Evolutionary conservation across 2,888 invertebrate species (phyloP).

Genomic region (Melikaiella ostensackeni): DNA sequence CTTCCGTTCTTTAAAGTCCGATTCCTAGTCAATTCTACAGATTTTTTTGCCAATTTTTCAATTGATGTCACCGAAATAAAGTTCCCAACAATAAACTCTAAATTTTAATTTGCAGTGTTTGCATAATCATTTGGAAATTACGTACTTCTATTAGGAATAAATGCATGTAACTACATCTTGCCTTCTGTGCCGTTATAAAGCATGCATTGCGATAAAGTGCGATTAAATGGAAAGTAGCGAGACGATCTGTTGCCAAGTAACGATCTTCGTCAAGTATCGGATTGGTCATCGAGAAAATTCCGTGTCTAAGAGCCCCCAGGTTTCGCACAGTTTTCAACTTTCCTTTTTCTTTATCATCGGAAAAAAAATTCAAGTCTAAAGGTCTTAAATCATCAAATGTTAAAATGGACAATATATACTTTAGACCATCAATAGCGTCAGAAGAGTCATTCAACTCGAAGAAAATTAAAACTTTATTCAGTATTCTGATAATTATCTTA

Average conservation of each 20-base stretch:
- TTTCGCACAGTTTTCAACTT: slow-evolving; percentile 55
- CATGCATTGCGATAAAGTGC: slow-evolving; percentile 52
- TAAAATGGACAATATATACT: not conserved
- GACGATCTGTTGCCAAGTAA: slow-evolving; percentile 55
- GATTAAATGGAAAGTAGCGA: slow-evolving; percentile 59
- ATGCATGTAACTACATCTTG: slow-evolving; percentile 39
- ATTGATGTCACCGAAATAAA: not conserved
- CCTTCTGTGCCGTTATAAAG: slow-evolving; percentile 1
- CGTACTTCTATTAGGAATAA: slow-evolving; percentile 26
- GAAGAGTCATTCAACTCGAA: not conserved
- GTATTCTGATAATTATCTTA: not conserved
- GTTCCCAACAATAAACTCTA: not conserved
- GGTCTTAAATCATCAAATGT: not conserved
- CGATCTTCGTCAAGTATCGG: slow-evolving; percentile 57
- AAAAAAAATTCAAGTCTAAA: not conserved
- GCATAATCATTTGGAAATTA: slow-evolving; percentile 15
- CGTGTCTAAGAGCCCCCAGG: slow-evolving; percentile 45
- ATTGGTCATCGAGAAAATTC: slow-evolving; percentile 51
- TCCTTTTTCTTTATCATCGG: slow-evolving; percentile 54
- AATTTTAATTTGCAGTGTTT: not conserved
- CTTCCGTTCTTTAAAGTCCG: too few relatives aligned
- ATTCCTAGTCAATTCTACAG: too few relatives aligned
- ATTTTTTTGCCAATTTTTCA: not conserved
- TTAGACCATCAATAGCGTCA: not conserved
- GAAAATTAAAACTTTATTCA: not conserved